Percentiles rank a stretch among this genome's conserved stretches.
Conservation (phyloP, 1,140 invertebrate genomes). For the Ceratitis capitata region DNA sequence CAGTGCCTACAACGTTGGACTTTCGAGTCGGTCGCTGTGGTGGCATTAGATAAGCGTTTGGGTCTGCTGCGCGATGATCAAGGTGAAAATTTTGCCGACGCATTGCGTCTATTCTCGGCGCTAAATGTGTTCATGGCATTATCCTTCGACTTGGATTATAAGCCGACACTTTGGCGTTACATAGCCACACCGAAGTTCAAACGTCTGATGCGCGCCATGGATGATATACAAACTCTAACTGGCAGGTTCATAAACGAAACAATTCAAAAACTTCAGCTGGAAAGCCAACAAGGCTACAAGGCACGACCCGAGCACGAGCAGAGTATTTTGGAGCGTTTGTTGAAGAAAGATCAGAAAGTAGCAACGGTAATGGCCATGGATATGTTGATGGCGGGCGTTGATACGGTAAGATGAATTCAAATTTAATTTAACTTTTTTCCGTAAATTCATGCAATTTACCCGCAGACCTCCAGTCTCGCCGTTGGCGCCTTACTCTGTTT, state of each 20-base stretch:
- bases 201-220: slow-evolving; percentile 67
- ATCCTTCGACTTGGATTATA: slow-evolving; percentile 69
- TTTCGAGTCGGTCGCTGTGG: slow-evolving; percentile 75
- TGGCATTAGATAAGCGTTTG: slow-evolving; percentile 77
- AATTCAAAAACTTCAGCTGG: slow-evolving; percentile 48
- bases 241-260: slow-evolving; percentile 51
- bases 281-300: slow-evolving; percentile 48
- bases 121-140: slow-evolving; percentile 66
- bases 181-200: slow-evolving; percentile 70
- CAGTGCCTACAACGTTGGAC: slow-evolving; percentile 76
- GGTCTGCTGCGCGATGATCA: slow-evolving; percentile 66
- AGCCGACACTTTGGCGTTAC: slow-evolving; percentile 73
- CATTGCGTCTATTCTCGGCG: slow-evolving; percentile 69
- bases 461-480: slow-evolving; percentile 51
- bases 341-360: slow-evolving; percentile 70
- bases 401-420: slow-evolving; percentile 72
- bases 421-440: too few relatives aligned
- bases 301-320: slow-evolving; percentile 67
- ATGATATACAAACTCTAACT: slow-evolving; percentile 55
- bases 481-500: slow-evolving; percentile 60
- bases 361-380: slow-evolving; percentile 75
- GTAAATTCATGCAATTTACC: not conserved
- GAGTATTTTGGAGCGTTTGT: slow-evolving; percentile 70
- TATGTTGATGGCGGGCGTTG: slow-evolving; percentile 78
- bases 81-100: slow-evolving; percentile 56